phyloP scores from a whole-genome alignment of 2,113 vertebrate genomes.

The Fukomys damarensis region DNA sequence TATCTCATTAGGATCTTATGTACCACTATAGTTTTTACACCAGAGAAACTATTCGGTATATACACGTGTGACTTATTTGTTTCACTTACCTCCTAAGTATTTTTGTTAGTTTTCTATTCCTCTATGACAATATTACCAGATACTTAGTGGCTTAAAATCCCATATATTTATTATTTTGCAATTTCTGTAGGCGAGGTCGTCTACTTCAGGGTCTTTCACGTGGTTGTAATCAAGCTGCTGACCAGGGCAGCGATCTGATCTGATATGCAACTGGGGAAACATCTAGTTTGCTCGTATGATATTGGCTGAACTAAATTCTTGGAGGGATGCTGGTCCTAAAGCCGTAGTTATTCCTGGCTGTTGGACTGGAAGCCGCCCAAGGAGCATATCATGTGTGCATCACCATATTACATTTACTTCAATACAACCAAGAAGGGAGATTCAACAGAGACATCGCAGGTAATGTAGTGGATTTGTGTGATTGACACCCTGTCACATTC shows the following conservation, averaged over 20 bases:
- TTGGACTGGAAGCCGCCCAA: neutral
- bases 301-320: neutral
- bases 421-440: neutral
- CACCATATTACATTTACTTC: neutral
- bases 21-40: no score
- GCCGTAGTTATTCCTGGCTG: neutral
- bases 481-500: neutral
- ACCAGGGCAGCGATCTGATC: neutral
- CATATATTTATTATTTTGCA: neutral
- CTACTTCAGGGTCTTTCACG: neutral
- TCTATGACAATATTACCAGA: neutral
- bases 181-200: neutral
- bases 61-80: no score
- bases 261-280: neutral
- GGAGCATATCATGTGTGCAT: neutral
- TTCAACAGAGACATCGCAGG: neutral
- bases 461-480: no score
- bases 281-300: neutral
- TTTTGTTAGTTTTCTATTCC: neutral
- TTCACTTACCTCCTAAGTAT: no score
- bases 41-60: no score
- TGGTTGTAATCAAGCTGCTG: neutral
- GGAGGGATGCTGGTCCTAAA: neutral
- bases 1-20: no score
- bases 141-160: neutral